phyloP scores from a whole-genome alignment of 2,797 vertebrate species.

The Carduelis carduelis region DNA sequence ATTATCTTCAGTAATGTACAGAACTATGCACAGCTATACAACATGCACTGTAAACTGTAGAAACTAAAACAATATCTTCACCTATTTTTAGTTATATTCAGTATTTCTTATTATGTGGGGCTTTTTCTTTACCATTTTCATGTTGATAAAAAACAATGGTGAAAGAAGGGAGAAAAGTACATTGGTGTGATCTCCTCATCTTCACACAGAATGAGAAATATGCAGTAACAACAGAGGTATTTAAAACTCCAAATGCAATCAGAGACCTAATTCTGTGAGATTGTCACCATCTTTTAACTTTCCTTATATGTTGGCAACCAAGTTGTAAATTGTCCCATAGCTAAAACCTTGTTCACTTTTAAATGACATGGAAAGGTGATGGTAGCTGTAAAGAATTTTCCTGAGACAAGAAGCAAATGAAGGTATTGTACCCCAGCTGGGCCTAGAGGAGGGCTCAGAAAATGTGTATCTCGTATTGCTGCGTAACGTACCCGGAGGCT shows the following conservation, averaged over 20 bases:
- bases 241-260: not conserved
- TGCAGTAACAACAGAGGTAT: not conserved
- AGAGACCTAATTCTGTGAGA: not conserved
- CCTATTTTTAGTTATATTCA: not conserved
- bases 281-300: not conserved
- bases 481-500: not conserved
- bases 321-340: not conserved
- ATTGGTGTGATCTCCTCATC: not conserved
- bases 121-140: not conserved
- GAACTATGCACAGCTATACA: not conserved
- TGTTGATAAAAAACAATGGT: not conserved
- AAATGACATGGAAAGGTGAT: not conserved
- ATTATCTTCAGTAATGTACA: not conserved
- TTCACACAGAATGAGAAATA: not conserved
- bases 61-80: not conserved
- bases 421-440: not conserved
- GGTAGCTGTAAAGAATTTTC: not conserved
- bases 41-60: not conserved
- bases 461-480: not conserved
- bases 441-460: not conserved
- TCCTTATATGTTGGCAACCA: not conserved
- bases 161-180: not conserved
- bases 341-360: not conserved
- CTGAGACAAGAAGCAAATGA: not conserved
- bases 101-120: accelerated